These are phyloP conservation scores for Acridotheres tristis DNA, from an alignment of 2,797 vertebrate genomes.

Conservation along the genomic window DNA sequence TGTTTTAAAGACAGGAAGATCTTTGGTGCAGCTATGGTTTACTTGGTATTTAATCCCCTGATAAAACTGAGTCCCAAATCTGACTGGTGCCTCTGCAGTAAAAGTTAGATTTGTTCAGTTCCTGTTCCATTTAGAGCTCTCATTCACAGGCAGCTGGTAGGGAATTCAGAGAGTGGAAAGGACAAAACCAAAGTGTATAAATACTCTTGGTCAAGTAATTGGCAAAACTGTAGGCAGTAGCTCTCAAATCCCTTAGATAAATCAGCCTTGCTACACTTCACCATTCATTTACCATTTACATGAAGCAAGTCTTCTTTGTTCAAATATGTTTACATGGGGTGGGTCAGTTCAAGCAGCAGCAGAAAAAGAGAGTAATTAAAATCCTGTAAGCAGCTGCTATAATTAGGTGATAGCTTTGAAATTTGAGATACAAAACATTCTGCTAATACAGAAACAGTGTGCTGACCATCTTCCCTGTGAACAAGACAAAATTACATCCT, in stretches of 20 bases:
- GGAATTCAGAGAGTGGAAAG: not conserved
- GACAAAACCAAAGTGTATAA: not conserved
- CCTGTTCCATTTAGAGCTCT: not conserved
- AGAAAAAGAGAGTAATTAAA: not conserved
- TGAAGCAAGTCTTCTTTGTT: conserved; percentile 23
- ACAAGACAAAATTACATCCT: not conserved
- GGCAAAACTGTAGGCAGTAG: not conserved
- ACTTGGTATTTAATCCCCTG: not conserved
- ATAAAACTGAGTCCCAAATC: not conserved
- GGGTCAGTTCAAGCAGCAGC: conserved; percentile 16
- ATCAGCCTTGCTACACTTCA: not conserved
- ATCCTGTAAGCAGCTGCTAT: not conserved
- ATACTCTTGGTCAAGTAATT: not conserved
- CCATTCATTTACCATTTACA: not conserved
- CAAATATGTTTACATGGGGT: not conserved
- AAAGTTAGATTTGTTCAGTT: not conserved
- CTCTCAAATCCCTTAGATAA: conserved; percentile 13
- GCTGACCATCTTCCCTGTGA: not conserved
- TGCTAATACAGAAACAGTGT: not conserved
- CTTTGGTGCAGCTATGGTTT: not conserved
- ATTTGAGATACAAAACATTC: not conserved
- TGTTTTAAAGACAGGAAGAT: not conserved
- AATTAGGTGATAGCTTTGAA: not conserved
- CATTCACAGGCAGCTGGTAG: not conserved
- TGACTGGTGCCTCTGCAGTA: not conserved